Conservation (phyloP, 2,888 invertebrate genomes). For the Busseola fusca region DNA sequence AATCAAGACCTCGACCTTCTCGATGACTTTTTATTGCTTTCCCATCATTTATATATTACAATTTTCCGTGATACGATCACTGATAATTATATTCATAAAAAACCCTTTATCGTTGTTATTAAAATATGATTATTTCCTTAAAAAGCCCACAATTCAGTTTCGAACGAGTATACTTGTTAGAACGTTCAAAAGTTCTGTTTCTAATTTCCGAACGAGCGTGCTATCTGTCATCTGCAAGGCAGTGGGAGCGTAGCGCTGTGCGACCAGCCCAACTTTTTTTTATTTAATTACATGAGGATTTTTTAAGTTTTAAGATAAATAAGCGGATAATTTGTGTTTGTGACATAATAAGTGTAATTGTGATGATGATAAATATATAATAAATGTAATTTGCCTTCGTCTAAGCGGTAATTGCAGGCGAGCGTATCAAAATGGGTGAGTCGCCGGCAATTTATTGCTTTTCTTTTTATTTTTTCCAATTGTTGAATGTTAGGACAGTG, state of each 20-base stretch:
- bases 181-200: neutral
- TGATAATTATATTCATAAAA: too few species aligned
- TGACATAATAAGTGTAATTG: constrained; percentile 71
- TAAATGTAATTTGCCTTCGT: constrained; percentile 65
- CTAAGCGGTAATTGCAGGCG: constrained; percentile 61
- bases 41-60: too few species aligned
- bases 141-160: constrained; percentile 23
- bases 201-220: constrained; percentile 70
- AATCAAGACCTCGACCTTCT: too few species aligned
- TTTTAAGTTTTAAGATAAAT: constrained; percentile 59
- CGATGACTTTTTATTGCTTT: too few species aligned
- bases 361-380: constrained; percentile 75
- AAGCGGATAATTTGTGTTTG: constrained; percentile 63
- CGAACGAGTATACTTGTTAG: constrained; percentile 45
- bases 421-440: constrained; percentile 83
- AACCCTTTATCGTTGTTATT: too few species aligned
- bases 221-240: constrained; percentile 68
- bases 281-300: constrained; percentile 57
- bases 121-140: too few species aligned
- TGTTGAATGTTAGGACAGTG: constrained; percentile 25
- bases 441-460: constrained; percentile 75
- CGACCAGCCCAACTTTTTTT: constrained; percentile 41
- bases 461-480: constrained; percentile 62
- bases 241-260: constrained; percentile 54
- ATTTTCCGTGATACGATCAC: too few species aligned